Evolutionary conservation across 2,113 vertebrate genomes (phyloP).

Genomic region (Forbesichthys papilliferus): DNA sequence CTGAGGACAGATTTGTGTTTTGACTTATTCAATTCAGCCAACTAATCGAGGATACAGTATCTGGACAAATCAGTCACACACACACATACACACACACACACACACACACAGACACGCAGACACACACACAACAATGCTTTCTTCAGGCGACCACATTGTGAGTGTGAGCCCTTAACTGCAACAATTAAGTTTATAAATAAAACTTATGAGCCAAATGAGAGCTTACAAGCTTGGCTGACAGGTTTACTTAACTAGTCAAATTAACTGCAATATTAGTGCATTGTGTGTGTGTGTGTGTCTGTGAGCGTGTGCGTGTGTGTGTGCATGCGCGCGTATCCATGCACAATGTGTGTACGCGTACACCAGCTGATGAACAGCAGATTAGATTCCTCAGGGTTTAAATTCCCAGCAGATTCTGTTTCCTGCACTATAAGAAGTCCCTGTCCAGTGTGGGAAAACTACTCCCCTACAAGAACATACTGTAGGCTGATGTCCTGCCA

Average conservation of each 20-base stretch:
- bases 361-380: slow-evolving; percentile 67
- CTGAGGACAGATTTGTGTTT: slow-evolving; percentile 21
- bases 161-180: background rate
- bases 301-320: slow-evolving; percentile 34
- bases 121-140: too few relatives aligned
- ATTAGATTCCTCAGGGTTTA: slow-evolving; percentile 72
- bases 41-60: background rate
- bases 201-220: slow-evolving; percentile 7
- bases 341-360: slow-evolving; percentile 20
- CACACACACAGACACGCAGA: too few relatives aligned
- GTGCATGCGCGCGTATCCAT: slow-evolving; percentile 14
- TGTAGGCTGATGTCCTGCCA: too few relatives aligned
- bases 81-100: too few relatives aligned
- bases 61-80: too few relatives aligned
- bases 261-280: slow-evolving; percentile 27
- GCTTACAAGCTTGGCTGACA: background rate
- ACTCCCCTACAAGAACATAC: slow-evolving; percentile 1
- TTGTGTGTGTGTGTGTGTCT: slow-evolving; percentile 38
- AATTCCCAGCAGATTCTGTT: slow-evolving; percentile 68
- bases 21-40: background rate
- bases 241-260: slow-evolving; percentile 16
- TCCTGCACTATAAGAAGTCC: slow-evolving; percentile 57
- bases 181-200: background rate
- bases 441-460: slow-evolving; percentile 74
- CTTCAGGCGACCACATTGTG: background rate